phyloP scores from a whole-genome alignment of 92 coral and sea anemone species.

The Paragorgia papillata region DNA sequence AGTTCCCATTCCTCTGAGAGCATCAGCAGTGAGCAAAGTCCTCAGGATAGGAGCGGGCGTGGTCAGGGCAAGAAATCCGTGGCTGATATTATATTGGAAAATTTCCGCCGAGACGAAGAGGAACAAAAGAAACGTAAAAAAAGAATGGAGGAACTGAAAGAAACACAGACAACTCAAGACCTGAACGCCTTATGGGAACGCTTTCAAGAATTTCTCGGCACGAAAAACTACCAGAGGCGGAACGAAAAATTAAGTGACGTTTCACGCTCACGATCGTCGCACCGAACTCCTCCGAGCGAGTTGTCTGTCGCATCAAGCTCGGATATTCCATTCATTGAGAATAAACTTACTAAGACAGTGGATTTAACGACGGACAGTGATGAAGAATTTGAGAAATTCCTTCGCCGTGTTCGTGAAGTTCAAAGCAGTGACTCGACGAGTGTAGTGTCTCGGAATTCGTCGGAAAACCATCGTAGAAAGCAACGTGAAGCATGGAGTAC shows the following conservation, averaged over 20 bases:
- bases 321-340: not conserved
- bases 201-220: slow-evolving; percentile 63
- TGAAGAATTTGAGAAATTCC: slow-evolving; percentile 43
- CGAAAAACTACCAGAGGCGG: slow-evolving; percentile 43
- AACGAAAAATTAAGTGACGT: too few relatives aligned
- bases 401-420: slow-evolving; percentile 36
- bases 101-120: slow-evolving; percentile 11
- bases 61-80: slow-evolving; percentile 2
- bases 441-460: not conserved
- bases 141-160: slow-evolving; percentile 42
- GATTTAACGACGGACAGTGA: slow-evolving; percentile 33
- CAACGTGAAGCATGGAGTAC: not conserved
- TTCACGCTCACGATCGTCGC: slow-evolving; percentile 18
- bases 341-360: not conserved
- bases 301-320: slow-evolving; percentile 15
- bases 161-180: slow-evolving; percentile 39
- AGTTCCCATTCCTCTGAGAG: slow-evolving; percentile 6
- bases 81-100: slow-evolving; percentile 45
- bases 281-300: slow-evolving; percentile 5
- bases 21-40: not conserved
- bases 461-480: not conserved
- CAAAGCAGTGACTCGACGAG: slow-evolving; percentile 32
- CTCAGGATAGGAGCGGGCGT: not conserved
- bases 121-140: slow-evolving; percentile 29
- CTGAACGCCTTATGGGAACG: slow-evolving; percentile 76